These are phyloP conservation scores for Cherax destructor DNA, from an alignment of 1,140 invertebrate species.

Conservation along the genomic window DNA sequence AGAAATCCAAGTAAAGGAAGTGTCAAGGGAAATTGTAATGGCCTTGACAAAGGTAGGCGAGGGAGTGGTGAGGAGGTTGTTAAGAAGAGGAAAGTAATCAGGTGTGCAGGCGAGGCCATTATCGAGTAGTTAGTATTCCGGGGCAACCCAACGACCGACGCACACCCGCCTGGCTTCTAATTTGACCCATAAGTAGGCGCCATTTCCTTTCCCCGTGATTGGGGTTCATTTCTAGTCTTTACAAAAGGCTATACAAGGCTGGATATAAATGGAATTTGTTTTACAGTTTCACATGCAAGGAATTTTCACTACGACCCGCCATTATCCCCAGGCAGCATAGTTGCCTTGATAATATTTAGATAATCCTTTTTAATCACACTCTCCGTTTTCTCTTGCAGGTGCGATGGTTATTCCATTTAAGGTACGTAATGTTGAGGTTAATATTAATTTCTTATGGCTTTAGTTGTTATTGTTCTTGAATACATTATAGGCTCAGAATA, in stretches of 20 bases:
- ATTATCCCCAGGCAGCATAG: conserved; percentile 18
- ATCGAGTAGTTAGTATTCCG: conserved; percentile 46
- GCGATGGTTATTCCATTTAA: conserved; percentile 39
- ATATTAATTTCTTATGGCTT: background rate
- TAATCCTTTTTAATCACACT: conserved; percentile 31
- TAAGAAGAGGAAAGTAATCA: conserved; percentile 41
- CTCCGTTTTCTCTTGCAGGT: conserved; percentile 54
- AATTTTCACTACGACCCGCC: conserved; percentile 1
- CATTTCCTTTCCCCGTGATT: conserved; percentile 44
- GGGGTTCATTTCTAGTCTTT: conserved; percentile 37
- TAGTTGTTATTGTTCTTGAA: no score
- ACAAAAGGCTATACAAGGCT: conserved; percentile 33
- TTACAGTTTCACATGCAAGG: conserved; percentile 54
- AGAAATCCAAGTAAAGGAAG: background rate
- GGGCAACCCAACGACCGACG: background rate
- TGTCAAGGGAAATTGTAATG: conserved; percentile 18
- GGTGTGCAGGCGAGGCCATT: conserved; percentile 35
- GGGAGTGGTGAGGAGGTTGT: conserved; percentile 18
- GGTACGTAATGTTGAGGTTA: conserved; percentile 37
- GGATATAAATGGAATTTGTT: conserved; percentile 54
- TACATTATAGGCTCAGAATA: no score
- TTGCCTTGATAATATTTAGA: background rate
- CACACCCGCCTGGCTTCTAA: conserved; percentile 49
- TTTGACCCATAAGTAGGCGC: conserved; percentile 60
- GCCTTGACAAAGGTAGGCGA: background rate